phyloP scores from a whole-genome alignment of 2,888 invertebrate species.

The Esperia sulphurella region DNA sequence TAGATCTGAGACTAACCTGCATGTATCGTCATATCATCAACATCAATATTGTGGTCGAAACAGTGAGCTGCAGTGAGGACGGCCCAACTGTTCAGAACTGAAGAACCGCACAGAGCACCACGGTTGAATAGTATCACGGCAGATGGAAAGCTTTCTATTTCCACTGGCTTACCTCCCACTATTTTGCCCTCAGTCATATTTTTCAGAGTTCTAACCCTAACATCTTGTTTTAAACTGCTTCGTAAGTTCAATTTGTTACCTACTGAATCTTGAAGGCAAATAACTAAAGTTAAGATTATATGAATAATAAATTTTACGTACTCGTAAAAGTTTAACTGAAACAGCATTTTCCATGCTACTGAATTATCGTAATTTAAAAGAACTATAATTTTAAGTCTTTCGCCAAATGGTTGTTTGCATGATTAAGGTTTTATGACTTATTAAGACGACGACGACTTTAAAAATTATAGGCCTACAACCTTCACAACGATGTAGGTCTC shows the following conservation, averaged over 20 bases:
- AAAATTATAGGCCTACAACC: too few species aligned
- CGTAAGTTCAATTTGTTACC: background rate
- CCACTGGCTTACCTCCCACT: constrained; percentile 40
- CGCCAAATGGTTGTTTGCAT: background rate
- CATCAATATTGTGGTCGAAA: constrained; percentile 37
- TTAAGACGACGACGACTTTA: too few species aligned
- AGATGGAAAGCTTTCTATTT: constrained; percentile 37
- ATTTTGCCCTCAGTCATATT: constrained; percentile 26
- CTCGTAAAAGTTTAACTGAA: too few species aligned
- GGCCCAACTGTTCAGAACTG: constrained; percentile 48
- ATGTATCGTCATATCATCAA: constrained; percentile 40
- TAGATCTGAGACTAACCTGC: constrained; percentile 55
- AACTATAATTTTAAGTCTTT: background rate
- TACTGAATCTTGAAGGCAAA: background rate
- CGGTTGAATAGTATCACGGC: constrained; percentile 47
- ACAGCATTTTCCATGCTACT: too few species aligned
- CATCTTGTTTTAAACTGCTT: background rate
- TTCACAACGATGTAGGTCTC: too few species aligned
- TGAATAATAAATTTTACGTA: too few species aligned
- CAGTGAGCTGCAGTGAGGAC: constrained; percentile 59
- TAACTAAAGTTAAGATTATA: too few species aligned
- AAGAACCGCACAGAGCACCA: constrained; percentile 49
- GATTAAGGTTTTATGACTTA: too few species aligned
- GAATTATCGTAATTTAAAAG: too few species aligned
- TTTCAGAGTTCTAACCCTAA: background rate